Conservation (phyloP, 2,113 vertebrate species). For the Marmota monax region DNA sequence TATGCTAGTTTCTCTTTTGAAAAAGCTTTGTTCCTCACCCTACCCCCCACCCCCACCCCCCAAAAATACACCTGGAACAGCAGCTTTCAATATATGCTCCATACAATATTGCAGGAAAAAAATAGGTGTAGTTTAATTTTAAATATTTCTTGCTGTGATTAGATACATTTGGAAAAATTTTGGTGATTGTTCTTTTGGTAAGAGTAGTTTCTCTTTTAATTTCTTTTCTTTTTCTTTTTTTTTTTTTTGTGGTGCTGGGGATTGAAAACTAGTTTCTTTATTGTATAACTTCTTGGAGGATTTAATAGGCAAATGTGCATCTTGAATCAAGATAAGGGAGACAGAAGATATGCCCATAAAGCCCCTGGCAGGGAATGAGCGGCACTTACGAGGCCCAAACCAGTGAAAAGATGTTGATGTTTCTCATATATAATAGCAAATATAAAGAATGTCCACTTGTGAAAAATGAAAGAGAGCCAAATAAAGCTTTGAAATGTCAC, state of each 20-base stretch:
- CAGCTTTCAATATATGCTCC: background rate
- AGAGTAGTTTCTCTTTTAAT: too few relatives aligned
- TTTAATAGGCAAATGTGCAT: background rate
- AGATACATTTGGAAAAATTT: background rate
- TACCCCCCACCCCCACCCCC: background rate
- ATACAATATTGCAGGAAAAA: background rate
- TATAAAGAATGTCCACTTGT: background rate
- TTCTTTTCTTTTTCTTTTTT: too few relatives aligned
- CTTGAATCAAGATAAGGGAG: background rate
- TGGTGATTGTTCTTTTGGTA: background rate
- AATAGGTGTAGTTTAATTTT: background rate
- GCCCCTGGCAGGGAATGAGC: background rate
- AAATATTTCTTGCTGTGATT: slow-evolving; percentile 34
- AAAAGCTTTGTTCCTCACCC: background rate
- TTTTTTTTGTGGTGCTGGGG: too few relatives aligned
- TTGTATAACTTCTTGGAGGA: background rate
- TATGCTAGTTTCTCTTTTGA: background rate
- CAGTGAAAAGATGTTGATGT: background rate
- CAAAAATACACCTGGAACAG: background rate
- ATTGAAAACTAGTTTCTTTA: too few relatives aligned
- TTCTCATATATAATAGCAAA: background rate
- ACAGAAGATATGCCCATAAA: background rate
- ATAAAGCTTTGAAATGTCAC: background rate
- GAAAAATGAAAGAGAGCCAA: background rate
- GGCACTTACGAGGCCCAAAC: background rate